Base-by-base conservation (phyloP, 1,140 invertebrate genomes). In the Drosophila athabasca region DNA sequence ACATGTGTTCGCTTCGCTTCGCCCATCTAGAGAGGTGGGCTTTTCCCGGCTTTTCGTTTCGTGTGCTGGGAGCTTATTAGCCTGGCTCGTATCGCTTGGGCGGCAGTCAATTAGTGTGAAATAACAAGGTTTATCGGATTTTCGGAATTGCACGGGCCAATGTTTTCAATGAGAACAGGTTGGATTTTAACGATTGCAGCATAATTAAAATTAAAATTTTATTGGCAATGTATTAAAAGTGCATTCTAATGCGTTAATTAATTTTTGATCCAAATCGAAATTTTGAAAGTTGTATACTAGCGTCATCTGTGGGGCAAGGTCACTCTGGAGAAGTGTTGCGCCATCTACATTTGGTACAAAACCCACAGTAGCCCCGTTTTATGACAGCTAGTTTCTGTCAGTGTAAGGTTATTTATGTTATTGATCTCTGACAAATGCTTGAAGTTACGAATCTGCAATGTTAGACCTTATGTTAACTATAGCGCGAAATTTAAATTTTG, bases 21-120 rank as follows among this genome's bases (percentile, higher is more conserved):
- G 31, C 31, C 62, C 52, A 48, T 45, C 55, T 43, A 15, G 44
- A 76, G 69, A 72, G 80, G 77, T 76, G 81, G 76, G 65, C 52
- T 68, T 84, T 76, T 76, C 62, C 61, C 50, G 53, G 49, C 43
- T 61, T 60, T 68, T 29, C 29, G 46, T 46, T 68, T 29, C 29
- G 46, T 46, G 35, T 50, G 48, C 68, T 50, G 29, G 44, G 45
- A 53, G 50, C 54, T 73, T 73, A 73, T 73, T 60, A 71, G 48
- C 50, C 55, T 19, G 52, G 52, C 54, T 54, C 17, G 35, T 39
- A 39, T 31, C 60, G 57, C 54, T 60, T 78, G 60, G 45, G 68
- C 57, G 69, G 67, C 67, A 72, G 55, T 72, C 70, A 73, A 73
- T 73, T 73, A 73, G 70, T 48, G 57, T 54, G 50, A 73, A 69